Evolutionary conservation across 2,113 vertebrate genomes (phyloP).

Genomic region (Bujurquina vittata): DNA sequence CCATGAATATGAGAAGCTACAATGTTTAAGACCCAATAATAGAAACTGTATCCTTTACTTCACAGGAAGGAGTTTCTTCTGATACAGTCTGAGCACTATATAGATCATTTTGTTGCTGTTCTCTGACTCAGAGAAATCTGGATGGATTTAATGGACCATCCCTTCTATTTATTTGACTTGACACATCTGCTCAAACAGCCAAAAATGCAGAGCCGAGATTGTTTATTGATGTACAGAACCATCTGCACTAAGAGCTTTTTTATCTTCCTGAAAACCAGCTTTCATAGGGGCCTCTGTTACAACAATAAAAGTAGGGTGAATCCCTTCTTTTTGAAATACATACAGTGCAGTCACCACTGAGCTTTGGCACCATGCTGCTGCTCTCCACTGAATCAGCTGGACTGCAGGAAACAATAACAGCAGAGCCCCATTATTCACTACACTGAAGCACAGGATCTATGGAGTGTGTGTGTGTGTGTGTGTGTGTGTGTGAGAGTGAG

Average conservation of each 20-base stretch:
- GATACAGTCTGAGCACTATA: neutral
- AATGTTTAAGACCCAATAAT: neutral
- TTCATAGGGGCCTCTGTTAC: constrained; percentile 36
- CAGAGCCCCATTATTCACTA: neutral
- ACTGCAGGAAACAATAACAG: constrained; percentile 15
- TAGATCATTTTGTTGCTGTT: constrained; percentile 2
- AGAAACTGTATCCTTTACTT: neutral
- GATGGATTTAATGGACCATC: constrained; percentile 54
- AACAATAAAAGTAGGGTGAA: constrained; percentile 66
- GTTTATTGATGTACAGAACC: constrained; percentile 59
- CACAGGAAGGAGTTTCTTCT: neutral
- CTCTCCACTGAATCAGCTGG: constrained; percentile 47
- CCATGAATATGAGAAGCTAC: neutral
- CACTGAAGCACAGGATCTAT: neutral
- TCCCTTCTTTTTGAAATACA: constrained; percentile 40
- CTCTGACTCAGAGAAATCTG: constrained; percentile 41
- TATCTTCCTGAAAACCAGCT: constrained; percentile 30
- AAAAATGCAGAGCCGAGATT: constrained; percentile 49
- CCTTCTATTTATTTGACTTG: constrained; percentile 69
- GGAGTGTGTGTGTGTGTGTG: neutral
- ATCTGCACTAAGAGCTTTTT: constrained; percentile 27
- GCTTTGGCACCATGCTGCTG: constrained; percentile 34
- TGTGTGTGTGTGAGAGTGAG: neutral
- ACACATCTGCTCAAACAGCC: constrained; percentile 71
- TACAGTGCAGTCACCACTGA: constrained; percentile 33